A percentile compares a stretch with the other conserved stretches of the same genome.
Evolutionary conservation across 2,797 vertebrate species (phyloP).

Genomic region (Enteromius trimaculatus): DNA sequence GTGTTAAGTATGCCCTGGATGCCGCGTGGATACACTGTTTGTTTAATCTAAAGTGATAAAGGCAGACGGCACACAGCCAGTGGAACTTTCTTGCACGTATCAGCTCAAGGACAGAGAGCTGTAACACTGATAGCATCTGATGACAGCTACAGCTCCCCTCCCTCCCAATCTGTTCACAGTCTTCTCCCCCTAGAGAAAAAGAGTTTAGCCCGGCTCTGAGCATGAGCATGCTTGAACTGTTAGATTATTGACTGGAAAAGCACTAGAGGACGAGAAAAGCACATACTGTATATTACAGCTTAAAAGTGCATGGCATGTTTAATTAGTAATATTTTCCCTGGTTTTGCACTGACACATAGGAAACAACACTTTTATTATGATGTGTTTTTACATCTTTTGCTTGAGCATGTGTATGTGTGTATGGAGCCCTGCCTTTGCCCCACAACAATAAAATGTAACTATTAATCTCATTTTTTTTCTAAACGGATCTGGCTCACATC

Average conservation of each 20-base stretch:
- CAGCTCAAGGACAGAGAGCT: slow-evolving; percentile 66
- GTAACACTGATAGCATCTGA: slow-evolving; percentile 72
- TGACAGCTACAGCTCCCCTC: slow-evolving; percentile 71
- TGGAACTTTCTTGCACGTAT: slow-evolving; percentile 51
- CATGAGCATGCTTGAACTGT: slow-evolving; percentile 46
- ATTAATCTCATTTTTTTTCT: too few relatives aligned
- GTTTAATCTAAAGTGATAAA: slow-evolving; percentile 75
- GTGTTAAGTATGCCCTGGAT: slow-evolving; percentile 51
- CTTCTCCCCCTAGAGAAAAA: slow-evolving; percentile 67
- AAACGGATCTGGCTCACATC: too few relatives aligned
- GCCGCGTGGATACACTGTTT: slow-evolving; percentile 36
- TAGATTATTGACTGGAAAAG: slow-evolving; percentile 33
- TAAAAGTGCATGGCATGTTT: not conserved
- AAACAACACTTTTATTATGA: not conserved
- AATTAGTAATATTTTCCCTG: not conserved
- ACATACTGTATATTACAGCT: not conserved
- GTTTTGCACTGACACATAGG: not conserved
- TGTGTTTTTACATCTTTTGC: not conserved
- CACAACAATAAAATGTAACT: too few relatives aligned
- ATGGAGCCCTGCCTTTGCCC: too few relatives aligned
- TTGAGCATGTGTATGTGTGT: too few relatives aligned
- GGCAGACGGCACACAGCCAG: slow-evolving; percentile 29
- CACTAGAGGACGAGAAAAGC: not conserved
- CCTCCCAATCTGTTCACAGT: slow-evolving; percentile 71
- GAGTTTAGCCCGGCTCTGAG: slow-evolving; percentile 55